Conservation (phyloP, 2,113 vertebrate genomes). For the Rhinoderma darwinii region DNA sequence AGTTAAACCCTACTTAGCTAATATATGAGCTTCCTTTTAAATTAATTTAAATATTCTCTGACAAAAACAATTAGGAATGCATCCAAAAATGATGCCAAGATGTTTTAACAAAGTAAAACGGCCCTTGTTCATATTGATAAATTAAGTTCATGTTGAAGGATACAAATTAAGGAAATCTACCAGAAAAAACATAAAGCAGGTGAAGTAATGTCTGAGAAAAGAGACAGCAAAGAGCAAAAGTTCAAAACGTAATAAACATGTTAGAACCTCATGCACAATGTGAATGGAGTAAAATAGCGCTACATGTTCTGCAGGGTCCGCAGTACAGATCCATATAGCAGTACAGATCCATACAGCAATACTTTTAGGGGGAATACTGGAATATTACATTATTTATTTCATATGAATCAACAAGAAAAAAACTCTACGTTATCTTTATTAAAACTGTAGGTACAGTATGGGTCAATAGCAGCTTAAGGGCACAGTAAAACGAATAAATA, state of each 20-base stretch:
- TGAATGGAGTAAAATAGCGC: not conserved
- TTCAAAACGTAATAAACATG: too few relatives aligned
- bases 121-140: not conserved
- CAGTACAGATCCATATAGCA: not conserved
- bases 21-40: too few relatives aligned
- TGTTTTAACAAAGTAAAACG: not conserved
- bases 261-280: not conserved
- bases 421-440: not conserved
- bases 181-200: not conserved
- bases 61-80: conserved; percentile 8
- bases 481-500: too few relatives aligned
- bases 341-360: too few relatives aligned
- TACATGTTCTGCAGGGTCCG: not conserved
- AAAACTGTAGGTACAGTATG: not conserved
- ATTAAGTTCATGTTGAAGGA: not conserved
- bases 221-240: not conserved
- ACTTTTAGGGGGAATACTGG: too few relatives aligned
- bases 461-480: not conserved
- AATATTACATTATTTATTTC: not conserved
- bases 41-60: not conserved
- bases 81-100: not conserved
- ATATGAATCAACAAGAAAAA: not conserved
- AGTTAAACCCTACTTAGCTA: too few relatives aligned
- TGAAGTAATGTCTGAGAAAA: conserved; percentile 12
- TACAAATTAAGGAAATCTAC: not conserved